Evolutionary conservation across 2,113 vertebrate genomes (phyloP).

Genomic region (Chaetodon auriga): DNA sequence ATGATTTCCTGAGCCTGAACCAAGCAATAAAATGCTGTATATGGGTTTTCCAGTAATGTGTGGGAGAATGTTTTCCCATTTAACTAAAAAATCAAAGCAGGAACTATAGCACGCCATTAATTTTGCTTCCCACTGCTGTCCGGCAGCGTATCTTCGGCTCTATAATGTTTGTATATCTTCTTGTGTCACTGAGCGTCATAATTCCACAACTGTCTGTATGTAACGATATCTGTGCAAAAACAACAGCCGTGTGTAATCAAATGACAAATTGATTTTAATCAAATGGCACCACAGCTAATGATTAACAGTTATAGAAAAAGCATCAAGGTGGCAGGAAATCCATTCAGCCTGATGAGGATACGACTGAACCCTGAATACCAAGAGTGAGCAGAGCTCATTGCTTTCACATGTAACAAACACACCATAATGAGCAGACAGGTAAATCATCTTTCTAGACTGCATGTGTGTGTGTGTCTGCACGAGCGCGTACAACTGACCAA

Average conservation of each 20-base stretch:
- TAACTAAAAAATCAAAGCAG: conserved; percentile 42
- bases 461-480: neutral
- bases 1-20: neutral
- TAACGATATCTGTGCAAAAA: conserved; percentile 10
- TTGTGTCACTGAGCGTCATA: neutral
- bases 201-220: neutral
- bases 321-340: conserved; percentile 60
- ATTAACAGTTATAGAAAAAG: conserved; percentile 47
- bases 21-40: neutral
- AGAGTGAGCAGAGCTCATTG: neutral
- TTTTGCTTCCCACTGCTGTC: neutral
- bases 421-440: neutral
- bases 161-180: conserved; percentile 7
- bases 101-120: neutral
- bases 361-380: neutral
- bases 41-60: conserved; percentile 6
- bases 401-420: conserved; percentile 3
- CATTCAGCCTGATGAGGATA: conserved; percentile 30
- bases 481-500: neutral
- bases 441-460: conserved; percentile 1
- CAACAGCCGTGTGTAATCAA: conserved; percentile 34
- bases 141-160: neutral
- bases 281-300: conserved; percentile 48
- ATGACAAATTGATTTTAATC: conserved; percentile 60
- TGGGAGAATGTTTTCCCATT: neutral